These are phyloP conservation scores for Fregata magnificens DNA, from an alignment of 2,113 vertebrate genomes.

Conservation along the genomic window DNA sequence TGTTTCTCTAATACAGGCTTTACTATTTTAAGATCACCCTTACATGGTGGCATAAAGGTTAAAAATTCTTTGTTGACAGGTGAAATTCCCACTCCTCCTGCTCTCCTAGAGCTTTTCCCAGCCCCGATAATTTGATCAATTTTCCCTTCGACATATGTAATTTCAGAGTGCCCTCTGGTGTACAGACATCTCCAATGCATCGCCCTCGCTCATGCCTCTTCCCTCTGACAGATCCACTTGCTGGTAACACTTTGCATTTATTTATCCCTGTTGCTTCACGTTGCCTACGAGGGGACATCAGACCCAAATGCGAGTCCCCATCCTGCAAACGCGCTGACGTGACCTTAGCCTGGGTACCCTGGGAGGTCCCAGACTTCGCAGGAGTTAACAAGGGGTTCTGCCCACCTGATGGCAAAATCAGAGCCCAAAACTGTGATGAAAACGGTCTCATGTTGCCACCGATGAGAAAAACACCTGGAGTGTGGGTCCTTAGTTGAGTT, in stretches of 20 bases:
- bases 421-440: not conserved
- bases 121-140: not conserved
- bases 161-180: conserved; percentile 70
- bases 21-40: not conserved
- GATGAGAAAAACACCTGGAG: not conserved
- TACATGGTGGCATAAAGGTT: not conserved
- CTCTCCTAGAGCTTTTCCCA: not conserved
- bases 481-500: not conserved
- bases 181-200: not conserved
- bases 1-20: not conserved
- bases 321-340: accelerated
- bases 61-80: not conserved
- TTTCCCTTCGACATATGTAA: not conserved
- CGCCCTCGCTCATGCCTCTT: not conserved
- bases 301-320: not conserved
- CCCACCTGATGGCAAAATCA: not conserved
- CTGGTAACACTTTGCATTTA: accelerated
- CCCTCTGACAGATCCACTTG: not conserved
- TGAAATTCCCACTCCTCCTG: not conserved
- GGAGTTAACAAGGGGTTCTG: not conserved
- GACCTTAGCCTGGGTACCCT: not conserved
- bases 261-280: not conserved
- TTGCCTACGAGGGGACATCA: not conserved
- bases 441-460: not conserved
- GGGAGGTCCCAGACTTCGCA: too few species aligned